Evolutionary conservation across 2,113 vertebrate species (phyloP).

Genomic region (Ailuropoda melanoleuca): DNA sequence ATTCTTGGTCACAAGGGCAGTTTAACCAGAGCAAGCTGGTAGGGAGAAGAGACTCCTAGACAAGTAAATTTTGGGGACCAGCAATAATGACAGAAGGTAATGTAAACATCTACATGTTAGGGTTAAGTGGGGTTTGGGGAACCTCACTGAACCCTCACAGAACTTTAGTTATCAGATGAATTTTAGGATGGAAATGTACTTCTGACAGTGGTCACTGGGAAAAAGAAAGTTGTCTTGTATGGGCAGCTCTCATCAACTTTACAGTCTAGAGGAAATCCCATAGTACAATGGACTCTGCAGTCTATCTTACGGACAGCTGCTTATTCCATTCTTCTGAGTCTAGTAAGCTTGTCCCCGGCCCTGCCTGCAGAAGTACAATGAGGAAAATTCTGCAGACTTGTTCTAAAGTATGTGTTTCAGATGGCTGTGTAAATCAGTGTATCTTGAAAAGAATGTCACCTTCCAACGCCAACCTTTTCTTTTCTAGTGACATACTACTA

Average conservation of each 20-base stretch:
- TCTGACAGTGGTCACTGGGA: background rate
- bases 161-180: background rate
- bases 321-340: background rate
- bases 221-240: background rate
- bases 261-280: background rate
- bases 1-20: background rate
- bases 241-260: background rate
- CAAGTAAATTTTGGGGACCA: background rate
- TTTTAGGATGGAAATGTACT: background rate
- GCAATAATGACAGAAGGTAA: background rate
- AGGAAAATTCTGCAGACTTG: background rate
- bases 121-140: background rate
- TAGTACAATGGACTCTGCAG: background rate
- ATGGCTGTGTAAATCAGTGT: background rate
- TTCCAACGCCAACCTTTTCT: background rate
- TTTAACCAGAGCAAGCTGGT: background rate
- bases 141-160: background rate
- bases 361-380: fast-evolving
- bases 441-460: background rate
- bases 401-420: background rate
- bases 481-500: background rate
- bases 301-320: fast-evolving
- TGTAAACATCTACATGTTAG: background rate
- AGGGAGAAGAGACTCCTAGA: background rate
- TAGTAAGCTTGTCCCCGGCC: background rate